Evolutionary conservation across 2,797 vertebrate genomes (phyloP).

Genomic region (Pipistrellus pipistrellus): DNA sequence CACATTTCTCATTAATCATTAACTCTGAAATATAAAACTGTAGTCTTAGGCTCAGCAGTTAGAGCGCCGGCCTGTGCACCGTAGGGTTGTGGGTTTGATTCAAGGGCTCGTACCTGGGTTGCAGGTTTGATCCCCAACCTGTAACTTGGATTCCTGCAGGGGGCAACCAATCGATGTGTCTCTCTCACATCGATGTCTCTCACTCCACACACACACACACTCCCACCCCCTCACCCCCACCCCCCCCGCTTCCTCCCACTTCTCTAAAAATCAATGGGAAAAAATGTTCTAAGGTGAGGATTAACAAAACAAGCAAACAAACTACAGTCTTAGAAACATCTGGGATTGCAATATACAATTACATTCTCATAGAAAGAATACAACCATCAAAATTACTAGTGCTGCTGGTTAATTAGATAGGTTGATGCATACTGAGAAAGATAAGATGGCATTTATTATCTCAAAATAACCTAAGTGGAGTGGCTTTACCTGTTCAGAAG

Average conservation of each 20-base stretch:
- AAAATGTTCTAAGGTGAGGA: too few species aligned
- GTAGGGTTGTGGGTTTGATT: too few species aligned
- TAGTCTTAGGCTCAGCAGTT: neutral
- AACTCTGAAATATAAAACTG: constrained; percentile 19
- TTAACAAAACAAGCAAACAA: neutral
- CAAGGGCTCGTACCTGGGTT: too few species aligned
- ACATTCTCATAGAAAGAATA: constrained; percentile 30
- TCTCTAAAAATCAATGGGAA: too few species aligned
- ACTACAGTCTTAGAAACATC: neutral
- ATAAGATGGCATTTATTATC: constrained; percentile 11
- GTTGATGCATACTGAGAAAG: neutral
- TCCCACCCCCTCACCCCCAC: accelerated
- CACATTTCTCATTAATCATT: neutral
- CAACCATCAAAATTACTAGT: neutral
- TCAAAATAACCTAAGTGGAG: constrained; percentile 33
- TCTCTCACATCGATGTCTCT: too few species aligned
- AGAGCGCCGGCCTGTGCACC: too few species aligned
- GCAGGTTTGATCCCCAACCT: too few species aligned
- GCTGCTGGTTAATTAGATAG: constrained; percentile 39
- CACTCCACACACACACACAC: too few species aligned
- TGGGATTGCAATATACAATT: constrained; percentile 4
- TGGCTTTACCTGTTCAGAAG: neutral
- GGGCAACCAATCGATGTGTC: too few species aligned
- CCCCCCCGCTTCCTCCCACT: too few species aligned
- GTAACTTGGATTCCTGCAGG: too few species aligned